Base-by-base conservation (phyloP, 1,140 invertebrate species). In the Pseudachorutes palmiensis region DNA sequence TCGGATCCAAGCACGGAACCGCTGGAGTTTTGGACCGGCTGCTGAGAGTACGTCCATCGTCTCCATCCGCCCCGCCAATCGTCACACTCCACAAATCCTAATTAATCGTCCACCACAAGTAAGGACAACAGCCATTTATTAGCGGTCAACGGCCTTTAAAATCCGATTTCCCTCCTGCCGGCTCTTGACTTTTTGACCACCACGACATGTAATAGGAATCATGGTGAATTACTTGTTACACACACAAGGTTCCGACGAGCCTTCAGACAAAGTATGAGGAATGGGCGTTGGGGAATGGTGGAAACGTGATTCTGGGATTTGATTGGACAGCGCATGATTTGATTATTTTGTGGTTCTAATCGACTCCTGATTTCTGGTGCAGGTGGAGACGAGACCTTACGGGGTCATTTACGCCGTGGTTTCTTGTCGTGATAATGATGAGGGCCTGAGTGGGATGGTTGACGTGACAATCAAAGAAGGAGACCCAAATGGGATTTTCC, bases 391-490 rank as follows among this genome's bases (percentile, higher is more conserved):
- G 24, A 33, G 71, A 57, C 88, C 90, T 0, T 88, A 89, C 71
- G 85, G 88, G 0, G 86, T 92, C 74, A 89, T 93, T 62, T 96
- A 94, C 76, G 94, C 93, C 0, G 92, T 97, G 48, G 85, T 97
- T 1, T 84, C 84, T 24, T 89, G 94, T 0, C 82, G 83, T 16
- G 94, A 97, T 76, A 81, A 83, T 22, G 94, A 98, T 78, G 78
- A 80, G 33, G 93, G 92, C 0, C 80, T 85, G 2, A 89, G 92
- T 77, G 94, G 94, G 0, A 81, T 89, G 73, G 90, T 97, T 32
- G 84, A 84, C 14, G 80, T 97, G n/a, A 87, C 91, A 71, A 95
- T 97, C 66, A 85, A 92, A 2, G 87, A 89, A 57, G 92, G 92
- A 0, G 92, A 94, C 78, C 87, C 90, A 0, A 87, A 92, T 73